Percentiles rank a stretch among this genome's conserved stretches.
phyloP scores from a whole-genome alignment of 2,113 vertebrate species.

The Anser cygnoides region DNA sequence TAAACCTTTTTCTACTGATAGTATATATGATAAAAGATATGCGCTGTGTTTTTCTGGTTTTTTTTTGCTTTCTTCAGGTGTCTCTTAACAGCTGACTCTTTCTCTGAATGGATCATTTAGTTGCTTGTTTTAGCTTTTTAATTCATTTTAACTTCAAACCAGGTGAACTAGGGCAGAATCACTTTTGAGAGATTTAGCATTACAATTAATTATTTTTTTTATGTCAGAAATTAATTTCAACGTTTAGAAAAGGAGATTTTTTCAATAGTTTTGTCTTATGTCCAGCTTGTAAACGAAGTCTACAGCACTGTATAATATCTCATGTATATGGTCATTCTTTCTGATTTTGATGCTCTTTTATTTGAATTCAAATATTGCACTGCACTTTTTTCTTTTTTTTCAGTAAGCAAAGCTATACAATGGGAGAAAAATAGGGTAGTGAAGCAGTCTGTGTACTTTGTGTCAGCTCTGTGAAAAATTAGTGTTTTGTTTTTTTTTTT shows the following conservation, averaged over 20 bases:
- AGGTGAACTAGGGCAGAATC: background rate
- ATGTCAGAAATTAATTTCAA: background rate
- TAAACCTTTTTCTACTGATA: background rate
- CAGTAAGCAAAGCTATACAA: background rate
- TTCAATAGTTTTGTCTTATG: background rate
- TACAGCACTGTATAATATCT: background rate
- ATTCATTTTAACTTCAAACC: background rate
- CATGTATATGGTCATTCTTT: rapidly evolving
- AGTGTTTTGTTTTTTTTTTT: background rate
- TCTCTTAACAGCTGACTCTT: background rate
- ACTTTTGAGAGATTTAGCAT: background rate
- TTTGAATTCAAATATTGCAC: background rate
- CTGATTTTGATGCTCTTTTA: background rate
- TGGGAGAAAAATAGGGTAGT: background rate
- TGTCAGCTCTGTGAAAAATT: background rate
- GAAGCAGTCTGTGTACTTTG: background rate
- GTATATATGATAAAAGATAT: background rate
- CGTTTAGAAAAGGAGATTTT: background rate
- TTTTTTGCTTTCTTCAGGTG: background rate
- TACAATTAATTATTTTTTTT: background rate
- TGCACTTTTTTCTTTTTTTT: background rate
- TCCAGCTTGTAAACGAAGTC: background rate
- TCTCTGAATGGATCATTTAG: background rate
- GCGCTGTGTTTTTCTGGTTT: background rate
- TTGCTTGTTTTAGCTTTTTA: background rate